Percentiles rank a stretch among this genome's conserved stretches.
phyloP scores from a whole-genome alignment of 23 tunicate species.

The Botrylloides violaceus region DNA sequence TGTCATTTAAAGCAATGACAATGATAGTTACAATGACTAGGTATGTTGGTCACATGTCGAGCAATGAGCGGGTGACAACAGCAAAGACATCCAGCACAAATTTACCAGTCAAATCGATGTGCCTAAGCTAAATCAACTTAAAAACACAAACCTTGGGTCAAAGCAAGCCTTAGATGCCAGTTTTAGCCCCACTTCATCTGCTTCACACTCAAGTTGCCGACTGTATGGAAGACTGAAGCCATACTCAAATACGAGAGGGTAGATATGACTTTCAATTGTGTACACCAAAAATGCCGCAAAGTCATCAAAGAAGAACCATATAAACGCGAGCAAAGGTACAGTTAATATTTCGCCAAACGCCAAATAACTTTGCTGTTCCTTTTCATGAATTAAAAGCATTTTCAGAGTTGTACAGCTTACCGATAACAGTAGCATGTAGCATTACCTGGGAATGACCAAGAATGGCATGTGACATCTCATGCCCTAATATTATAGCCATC shows the following conservation, averaged over 20 bases:
- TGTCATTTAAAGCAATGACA: too few relatives aligned
- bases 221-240: slow-evolving; percentile 81
- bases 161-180: slow-evolving; percentile 70
- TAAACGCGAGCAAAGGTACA: slow-evolving; percentile 61
- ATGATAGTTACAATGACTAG: too few relatives aligned
- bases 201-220: slow-evolving; percentile 67
- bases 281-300: slow-evolving; percentile 52
- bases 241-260: slow-evolving; percentile 53
- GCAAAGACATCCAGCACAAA: too few relatives aligned
- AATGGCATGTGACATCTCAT: slow-evolving; percentile 91
- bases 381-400: not conserved
- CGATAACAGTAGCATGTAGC: not conserved
- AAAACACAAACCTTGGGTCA: slow-evolving; percentile 55
- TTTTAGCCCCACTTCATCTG: slow-evolving; percentile 70
- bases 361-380: slow-evolving; percentile 89
- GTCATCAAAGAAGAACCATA: slow-evolving; percentile 83
- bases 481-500: slow-evolving; percentile 70
- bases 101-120: too few relatives aligned
- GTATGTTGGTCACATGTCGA: too few relatives aligned
- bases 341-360: slow-evolving; percentile 69
- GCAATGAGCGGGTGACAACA: too few relatives aligned
- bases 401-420: not conserved
- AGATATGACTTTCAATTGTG: slow-evolving; percentile 38
- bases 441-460: slow-evolving; percentile 86
- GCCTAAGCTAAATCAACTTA: too few relatives aligned